Conservation (phyloP, 2,113 vertebrate species). For the Pungitius pungitius region DNA sequence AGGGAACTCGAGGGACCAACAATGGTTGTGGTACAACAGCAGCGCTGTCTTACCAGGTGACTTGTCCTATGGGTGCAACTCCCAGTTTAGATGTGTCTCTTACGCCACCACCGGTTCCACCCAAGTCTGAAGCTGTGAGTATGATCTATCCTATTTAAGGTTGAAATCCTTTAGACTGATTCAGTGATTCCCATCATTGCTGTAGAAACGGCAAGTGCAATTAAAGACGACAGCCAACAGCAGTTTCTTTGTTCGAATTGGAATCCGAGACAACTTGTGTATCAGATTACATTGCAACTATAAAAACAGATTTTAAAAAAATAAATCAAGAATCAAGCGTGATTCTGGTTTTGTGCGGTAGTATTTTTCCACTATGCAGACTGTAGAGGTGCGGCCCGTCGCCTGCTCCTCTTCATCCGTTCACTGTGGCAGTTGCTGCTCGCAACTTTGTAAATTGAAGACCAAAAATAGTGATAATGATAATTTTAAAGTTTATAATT, state of each 20-base stretch:
- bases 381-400: neutral
- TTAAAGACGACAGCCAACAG: slow-evolving; percentile 3
- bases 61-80: slow-evolving; percentile 72
- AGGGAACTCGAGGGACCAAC: slow-evolving; percentile 78
- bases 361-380: neutral
- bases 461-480: neutral
- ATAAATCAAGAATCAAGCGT: neutral
- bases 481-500: no score
- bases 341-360: neutral
- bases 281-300: neutral
- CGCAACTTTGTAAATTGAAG: neutral
- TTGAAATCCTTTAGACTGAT: neutral
- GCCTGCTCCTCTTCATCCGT: neutral
- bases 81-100: slow-evolving; percentile 85
- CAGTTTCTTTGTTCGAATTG: neutral
- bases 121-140: slow-evolving; percentile 99
- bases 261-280: neutral
- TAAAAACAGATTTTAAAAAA: neutral
- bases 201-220: neutral
- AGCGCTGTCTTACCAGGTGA: slow-evolving; percentile 73
- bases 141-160: neutral
- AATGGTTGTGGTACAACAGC: slow-evolving; percentile 75
- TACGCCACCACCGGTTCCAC: slow-evolving; percentile 97
- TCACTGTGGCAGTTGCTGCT: neutral
- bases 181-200: neutral